Conservation (phyloP, 2,113 vertebrate species). For the Rhabdornis inornatus region DNA sequence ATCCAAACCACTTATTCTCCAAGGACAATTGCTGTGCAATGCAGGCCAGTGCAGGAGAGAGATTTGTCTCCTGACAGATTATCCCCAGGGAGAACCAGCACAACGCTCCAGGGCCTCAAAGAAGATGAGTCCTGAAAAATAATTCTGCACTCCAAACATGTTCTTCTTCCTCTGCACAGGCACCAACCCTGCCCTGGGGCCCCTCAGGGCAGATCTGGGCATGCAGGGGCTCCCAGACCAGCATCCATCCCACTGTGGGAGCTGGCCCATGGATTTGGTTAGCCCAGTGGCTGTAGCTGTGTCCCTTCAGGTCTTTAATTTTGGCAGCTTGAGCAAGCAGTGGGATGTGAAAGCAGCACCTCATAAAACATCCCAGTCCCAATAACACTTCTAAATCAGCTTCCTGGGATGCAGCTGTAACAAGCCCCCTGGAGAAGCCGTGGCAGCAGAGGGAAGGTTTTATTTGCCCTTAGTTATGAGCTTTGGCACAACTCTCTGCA, state of each 20-base stretch:
- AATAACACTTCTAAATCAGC: conserved; percentile 9
- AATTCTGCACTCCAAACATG: not conserved
- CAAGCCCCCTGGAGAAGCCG: not conserved
- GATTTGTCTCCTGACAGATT: not conserved
- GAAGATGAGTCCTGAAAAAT: not conserved
- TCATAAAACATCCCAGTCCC: not conserved
- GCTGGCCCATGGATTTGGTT: rapidly evolving
- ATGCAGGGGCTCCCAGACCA: not conserved
- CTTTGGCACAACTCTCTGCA: not conserved
- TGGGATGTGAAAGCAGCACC: not conserved
- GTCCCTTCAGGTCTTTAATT: not conserved
- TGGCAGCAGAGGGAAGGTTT: not conserved
- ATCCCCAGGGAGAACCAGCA: not conserved
- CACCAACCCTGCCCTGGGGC: not conserved
- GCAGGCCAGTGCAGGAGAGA: not conserved
- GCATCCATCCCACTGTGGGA: not conserved
- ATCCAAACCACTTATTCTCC: not conserved
- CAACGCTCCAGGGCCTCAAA: not conserved
- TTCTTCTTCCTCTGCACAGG: not conserved
- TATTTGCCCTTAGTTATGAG: not conserved
- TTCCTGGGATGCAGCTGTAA: not conserved
- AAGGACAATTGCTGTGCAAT: not conserved
- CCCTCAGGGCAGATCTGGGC: not conserved
- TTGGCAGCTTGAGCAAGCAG: not conserved
- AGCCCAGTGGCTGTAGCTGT: not conserved